Evolutionary conservation across 1,140 invertebrate species (phyloP), one percentile per base, ranked within the genome.

Genomic region (Megathymus violae): DNA sequence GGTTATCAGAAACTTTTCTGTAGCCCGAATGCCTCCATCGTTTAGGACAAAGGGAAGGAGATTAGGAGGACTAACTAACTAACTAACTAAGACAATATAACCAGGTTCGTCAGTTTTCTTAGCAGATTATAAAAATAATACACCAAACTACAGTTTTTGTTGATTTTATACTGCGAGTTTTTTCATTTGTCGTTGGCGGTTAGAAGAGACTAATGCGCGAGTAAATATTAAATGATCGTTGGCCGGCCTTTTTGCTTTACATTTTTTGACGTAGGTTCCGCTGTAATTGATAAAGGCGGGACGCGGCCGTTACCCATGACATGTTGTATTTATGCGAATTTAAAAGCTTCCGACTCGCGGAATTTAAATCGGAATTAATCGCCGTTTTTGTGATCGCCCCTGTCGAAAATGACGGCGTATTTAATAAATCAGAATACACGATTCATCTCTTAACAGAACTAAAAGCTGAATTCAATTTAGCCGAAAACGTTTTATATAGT

Each of bases 231-330:
- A 83, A 83, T 62, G 69, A 69, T 74, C 63, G 48, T 44, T 51
- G 65, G 54, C 64, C 64, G 58, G 48, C 64, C 78, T 76, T 74
- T 70, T 62, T 54, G 61, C 59, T 69, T 71, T 61, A 75, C 46
- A 74, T 82, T 84, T 82, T 79, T 78, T 76, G 74, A 81, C 78
- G 73, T 69, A 74, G 71, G 74, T 59, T 67, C 65, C 71, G 75
- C 68, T 78, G 80, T 88, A 86, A 88, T 86, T 88, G 85, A 86
- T 86, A 88, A 86, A 88, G 83, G 85, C 78, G n/a, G 73, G 64
- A 64, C 72, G 75, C 67, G 76, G 66, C 74, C 63, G 66, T 62
- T 67, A 59, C 46, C 76, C 76, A 69, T 83, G 80, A 85, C 85
- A 81, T 85, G 79, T 75, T 76, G 75, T 81, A 85, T 87, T 83